A percentile compares a stretch with the other conserved stretches of the same genome.
These are phyloP conservation scores for Cylas formicarius DNA, from an alignment of 1,140 invertebrate genomes.

Conservation along the genomic window DNA sequence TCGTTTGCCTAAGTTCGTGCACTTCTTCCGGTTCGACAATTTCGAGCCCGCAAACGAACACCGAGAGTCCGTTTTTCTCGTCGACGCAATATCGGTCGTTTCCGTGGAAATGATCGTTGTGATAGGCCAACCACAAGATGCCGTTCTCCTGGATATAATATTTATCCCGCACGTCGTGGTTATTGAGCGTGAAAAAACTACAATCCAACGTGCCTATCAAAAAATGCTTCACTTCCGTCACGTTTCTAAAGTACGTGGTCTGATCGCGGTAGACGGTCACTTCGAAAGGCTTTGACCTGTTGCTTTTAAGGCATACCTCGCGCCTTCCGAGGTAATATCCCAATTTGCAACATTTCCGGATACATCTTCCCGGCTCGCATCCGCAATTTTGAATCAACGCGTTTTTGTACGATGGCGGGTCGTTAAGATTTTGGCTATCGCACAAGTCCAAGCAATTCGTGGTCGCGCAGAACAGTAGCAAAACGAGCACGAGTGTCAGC, in stretches of 20 bases:
- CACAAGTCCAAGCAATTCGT: too few species aligned
- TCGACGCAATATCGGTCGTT: constrained; percentile 14
- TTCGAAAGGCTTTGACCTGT: constrained; percentile 5
- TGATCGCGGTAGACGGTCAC: constrained; percentile 9
- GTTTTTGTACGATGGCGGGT: too few species aligned
- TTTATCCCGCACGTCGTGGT: background rate
- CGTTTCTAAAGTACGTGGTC: background rate
- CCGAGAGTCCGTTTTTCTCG: constrained; percentile 11
- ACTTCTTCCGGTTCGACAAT: too few species aligned
- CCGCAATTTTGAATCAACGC: constrained; percentile 8
- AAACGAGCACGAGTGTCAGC: too few species aligned
- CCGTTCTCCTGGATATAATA: constrained; percentile 17
- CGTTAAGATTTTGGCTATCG: too few species aligned
- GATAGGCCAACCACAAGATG: constrained; percentile 5
- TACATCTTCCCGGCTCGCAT: constrained; percentile 4
- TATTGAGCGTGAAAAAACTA: constrained; percentile 12
- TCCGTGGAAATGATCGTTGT: background rate
- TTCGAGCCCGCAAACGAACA: too few species aligned
- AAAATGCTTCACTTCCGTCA: too few species aligned
- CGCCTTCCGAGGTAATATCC: constrained; percentile 11
- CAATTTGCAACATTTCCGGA: constrained; percentile 21
- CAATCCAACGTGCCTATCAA: too few species aligned
- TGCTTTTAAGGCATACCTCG: constrained; percentile 2
- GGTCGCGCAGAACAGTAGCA: too few species aligned
- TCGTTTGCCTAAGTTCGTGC: too few species aligned